Conservation (phyloP, 2,888 invertebrate species). For the Polietes domitor region DNA sequence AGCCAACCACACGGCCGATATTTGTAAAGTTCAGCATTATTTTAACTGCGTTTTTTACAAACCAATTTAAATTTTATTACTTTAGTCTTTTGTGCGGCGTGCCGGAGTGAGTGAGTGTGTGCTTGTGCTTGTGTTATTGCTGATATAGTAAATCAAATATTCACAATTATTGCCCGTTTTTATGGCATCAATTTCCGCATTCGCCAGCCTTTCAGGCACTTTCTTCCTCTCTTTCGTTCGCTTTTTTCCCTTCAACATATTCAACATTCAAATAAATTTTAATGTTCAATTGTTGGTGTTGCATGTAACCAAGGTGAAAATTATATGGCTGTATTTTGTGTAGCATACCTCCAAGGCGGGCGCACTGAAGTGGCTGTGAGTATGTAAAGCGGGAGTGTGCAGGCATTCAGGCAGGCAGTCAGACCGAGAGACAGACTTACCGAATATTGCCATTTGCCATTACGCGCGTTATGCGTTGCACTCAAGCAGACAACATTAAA, state of each 20-base stretch:
- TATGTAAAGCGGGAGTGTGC: not conserved
- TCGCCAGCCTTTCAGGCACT: not conserved
- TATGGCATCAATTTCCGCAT: conserved; percentile 62
- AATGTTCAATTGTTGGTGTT: conserved; percentile 64
- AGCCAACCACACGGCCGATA: not conserved
- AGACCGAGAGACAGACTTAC: not conserved
- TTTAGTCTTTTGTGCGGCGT: conserved; percentile 70
- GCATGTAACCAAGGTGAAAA: conserved; percentile 78
- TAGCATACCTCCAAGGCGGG: conserved; percentile 47
- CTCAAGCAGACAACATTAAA: conserved; percentile 73
- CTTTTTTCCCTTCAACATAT: conserved; percentile 66
- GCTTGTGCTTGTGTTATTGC: conserved; percentile 14
- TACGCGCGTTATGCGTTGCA: conserved; percentile 62
- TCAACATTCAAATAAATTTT: conserved; percentile 77
- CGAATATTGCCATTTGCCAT: conserved; percentile 52
- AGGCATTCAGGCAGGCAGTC: no score
- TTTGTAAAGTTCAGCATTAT: not conserved
- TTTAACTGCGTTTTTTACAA: conserved; percentile 67
- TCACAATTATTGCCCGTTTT: conserved; percentile 77
- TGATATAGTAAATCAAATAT: conserved; percentile 75
- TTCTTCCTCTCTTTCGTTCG: not conserved
- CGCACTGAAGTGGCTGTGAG: conserved; percentile 48
- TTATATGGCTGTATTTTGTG: conserved; percentile 68
- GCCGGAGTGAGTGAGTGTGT: conserved; percentile 29
- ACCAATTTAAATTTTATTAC: conserved; percentile 79